Evolutionary conservation across 2,113 vertebrate genomes (phyloP), one percentile per base, ranked within the genome.

Genomic region (Rallus limicola): DNA sequence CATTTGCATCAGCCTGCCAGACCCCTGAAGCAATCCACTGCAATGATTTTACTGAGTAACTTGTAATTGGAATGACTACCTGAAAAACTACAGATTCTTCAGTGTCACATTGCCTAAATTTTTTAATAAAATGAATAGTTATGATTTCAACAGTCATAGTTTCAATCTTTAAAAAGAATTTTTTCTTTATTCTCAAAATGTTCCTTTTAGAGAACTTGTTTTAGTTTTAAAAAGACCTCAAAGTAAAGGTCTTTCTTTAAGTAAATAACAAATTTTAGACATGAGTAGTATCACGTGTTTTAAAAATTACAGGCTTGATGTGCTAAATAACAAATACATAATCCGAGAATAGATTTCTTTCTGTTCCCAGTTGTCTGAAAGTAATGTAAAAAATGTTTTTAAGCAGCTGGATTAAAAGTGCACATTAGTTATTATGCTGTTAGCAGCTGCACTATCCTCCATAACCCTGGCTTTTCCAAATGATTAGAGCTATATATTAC

Each of bases 301-400:
- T 59, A 83, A 92, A 90, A 76, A 34, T 69, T 33, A 60, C 6
- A 13, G 59, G 10, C 23, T 81, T 69, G 6, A 9, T 90, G 25
- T 70, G 52, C 75, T 60, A 90, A 94, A 77, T 52, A 92, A 65
- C 10, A 86, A 88, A 77, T 63, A 59, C 10, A 23, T 58, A 74
- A 52, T n/a, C 40, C 9, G 89, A 77, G 9, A 75, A 81, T 7
- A 76, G 40, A 71, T 24, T 6, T 65, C 86, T 42, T 88, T 55
- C 40, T 93, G 50, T 92, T 86, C 50, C 67, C 34, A 72, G 52
- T 58, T 93, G 38, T 71, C 79, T 65, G 34, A 59, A 85, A 80
- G 56, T 70, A 67, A 90, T 24, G n/a, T 77, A 70, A 88, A 91
- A 96, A 80, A 88, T 52, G 40, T 76, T 93, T 91, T 92, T 59